These are phyloP conservation scores for Xiphophorus couchianus DNA, from an alignment of 2,113 vertebrate species.

Conservation along the genomic window DNA sequence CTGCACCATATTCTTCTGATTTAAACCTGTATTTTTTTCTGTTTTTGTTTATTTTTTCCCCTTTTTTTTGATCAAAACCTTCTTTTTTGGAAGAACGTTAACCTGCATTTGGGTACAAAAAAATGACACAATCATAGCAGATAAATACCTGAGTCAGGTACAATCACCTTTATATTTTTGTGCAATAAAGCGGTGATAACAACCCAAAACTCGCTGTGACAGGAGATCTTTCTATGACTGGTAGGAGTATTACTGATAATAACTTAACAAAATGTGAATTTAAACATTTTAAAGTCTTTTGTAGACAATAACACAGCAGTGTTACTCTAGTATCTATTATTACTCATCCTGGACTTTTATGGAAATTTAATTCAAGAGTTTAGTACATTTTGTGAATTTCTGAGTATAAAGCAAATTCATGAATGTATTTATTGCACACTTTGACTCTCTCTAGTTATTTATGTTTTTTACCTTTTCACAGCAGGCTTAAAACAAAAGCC, in stretches of 20 bases:
- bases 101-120: neutral
- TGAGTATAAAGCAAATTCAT: neutral
- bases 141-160: too few relatives aligned
- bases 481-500: conserved; percentile 54
- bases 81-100: neutral
- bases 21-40: neutral
- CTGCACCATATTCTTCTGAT: neutral
- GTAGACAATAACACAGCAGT: neutral
- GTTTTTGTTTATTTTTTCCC: too few relatives aligned
- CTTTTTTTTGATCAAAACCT: too few relatives aligned
- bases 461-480: conserved; percentile 61
- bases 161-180: too few relatives aligned
- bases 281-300: neutral
- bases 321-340: neutral
- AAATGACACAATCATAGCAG: too few relatives aligned
- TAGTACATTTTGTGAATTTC: neutral
- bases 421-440: conserved; percentile 10
- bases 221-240: neutral
- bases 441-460: conserved; percentile 29
- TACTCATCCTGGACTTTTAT: neutral
- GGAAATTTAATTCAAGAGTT: too few relatives aligned
- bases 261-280: neutral
- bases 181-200: too few relatives aligned
- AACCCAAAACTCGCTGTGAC: too few relatives aligned
- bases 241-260: neutral